Evolutionary conservation across 1,140 invertebrate species (phyloP).

Genomic region (Drosophila dunni): DNA sequence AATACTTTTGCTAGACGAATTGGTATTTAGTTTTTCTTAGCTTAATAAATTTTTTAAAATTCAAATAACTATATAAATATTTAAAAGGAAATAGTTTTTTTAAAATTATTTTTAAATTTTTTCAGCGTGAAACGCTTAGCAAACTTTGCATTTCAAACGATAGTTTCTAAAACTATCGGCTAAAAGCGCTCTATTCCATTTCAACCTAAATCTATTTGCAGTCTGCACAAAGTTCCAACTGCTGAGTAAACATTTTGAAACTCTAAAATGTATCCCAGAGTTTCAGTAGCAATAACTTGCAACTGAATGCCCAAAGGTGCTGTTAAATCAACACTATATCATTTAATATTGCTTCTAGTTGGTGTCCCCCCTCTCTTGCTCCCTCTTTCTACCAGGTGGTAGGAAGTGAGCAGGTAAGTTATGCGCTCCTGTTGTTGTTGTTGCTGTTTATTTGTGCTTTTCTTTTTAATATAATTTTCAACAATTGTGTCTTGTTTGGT

Average conservation of each 20-base stretch:
- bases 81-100: too few species aligned
- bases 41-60: too few species aligned
- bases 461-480: slow-evolving; percentile 70
- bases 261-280: not conserved
- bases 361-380: not conserved
- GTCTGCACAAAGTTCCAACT: not conserved
- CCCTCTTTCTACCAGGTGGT: not conserved
- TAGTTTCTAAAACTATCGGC: not conserved
- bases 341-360: slow-evolving; percentile 11
- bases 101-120: too few species aligned
- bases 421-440: slow-evolving; percentile 16
- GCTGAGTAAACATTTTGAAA: not conserved
- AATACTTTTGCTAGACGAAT: too few species aligned
- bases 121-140: too few species aligned
- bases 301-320: slow-evolving; percentile 10
- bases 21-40: too few species aligned
- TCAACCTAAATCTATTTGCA: not conserved
- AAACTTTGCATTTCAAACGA: not conserved
- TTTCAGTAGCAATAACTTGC: slow-evolving; percentile 15
- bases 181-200: not conserved
- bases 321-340: slow-evolving; percentile 32
- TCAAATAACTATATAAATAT: too few species aligned
- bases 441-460: slow-evolving; percentile 63
- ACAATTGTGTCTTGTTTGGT: slow-evolving; percentile 59
- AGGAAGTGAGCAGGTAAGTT: not conserved